phyloP scores from a whole-genome alignment of 2,797 vertebrate species.

The Sciurus vulgaris region DNA sequence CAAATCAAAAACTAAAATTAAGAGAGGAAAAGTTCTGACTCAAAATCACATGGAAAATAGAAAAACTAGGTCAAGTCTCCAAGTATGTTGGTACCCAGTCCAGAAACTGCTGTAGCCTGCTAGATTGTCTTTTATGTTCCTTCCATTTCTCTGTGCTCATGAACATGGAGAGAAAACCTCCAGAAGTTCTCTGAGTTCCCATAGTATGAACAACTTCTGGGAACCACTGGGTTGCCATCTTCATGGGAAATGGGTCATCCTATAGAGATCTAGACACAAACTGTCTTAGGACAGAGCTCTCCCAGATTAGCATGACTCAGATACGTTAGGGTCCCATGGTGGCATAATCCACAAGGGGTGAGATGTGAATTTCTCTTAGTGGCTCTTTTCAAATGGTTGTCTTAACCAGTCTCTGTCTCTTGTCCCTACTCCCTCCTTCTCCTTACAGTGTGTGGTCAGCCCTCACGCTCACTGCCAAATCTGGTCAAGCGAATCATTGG shows the following conservation, averaged over 20 bases:
- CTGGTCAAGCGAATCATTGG: conserved; percentile 96
- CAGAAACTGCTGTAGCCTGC: neutral
- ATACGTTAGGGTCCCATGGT: neutral
- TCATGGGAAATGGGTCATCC: neutral
- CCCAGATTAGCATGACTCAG: neutral
- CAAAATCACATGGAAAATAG: neutral
- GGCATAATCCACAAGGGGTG: conserved; percentile 80
- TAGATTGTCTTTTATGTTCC: neutral
- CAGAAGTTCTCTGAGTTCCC: neutral
- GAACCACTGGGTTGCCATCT: neutral
- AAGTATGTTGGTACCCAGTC: neutral
- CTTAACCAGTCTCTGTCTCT: conserved; percentile 52
- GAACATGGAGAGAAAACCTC: neutral
- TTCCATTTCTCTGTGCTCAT: neutral
- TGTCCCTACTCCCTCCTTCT: conserved; percentile 62
- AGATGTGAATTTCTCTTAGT: neutral
- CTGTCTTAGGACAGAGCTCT: neutral
- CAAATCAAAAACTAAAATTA: conserved; percentile 49
- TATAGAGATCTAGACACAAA: neutral
- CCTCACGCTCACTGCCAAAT: conserved; percentile 88
- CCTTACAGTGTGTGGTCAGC: conserved; percentile 92
- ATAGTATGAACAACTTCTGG: neutral
- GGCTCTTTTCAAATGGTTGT: neutral
- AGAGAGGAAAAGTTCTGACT: neutral
- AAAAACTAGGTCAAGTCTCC: neutral